phyloP scores from a whole-genome alignment of 92 coral and sea anemone genomes.

The Epizoanthus ramosus region DNA sequence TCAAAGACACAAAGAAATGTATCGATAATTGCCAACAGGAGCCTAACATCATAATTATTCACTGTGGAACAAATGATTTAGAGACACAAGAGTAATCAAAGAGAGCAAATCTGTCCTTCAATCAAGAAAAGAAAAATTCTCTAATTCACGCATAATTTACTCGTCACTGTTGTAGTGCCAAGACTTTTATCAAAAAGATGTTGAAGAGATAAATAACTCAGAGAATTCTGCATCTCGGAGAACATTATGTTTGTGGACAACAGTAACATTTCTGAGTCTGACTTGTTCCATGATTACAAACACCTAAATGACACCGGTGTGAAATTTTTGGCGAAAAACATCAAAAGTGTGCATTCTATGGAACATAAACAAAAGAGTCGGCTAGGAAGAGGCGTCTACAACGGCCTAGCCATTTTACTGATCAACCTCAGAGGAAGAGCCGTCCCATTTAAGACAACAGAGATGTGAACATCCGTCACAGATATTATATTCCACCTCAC shows the following conservation, averaged over 20 bases:
- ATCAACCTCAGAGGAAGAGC: background rate
- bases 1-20: conserved; percentile 15
- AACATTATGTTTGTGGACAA: conserved; percentile 32
- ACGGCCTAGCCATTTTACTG: background rate
- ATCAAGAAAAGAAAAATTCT: conserved; percentile 9
- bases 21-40: conserved; percentile 3
- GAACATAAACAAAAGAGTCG: conserved; percentile 41
- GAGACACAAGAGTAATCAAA: conserved; percentile 15
- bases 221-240: conserved; percentile 10
- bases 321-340: conserved; percentile 54
- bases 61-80: conserved; percentile 53
- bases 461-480: background rate
- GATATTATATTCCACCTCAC: too few relatives aligned
- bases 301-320: conserved; percentile 50
- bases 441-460: background rate
- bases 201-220: conserved; percentile 21
- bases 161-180: conserved; percentile 53
- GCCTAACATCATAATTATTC: conserved; percentile 42
- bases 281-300: conserved; percentile 34
- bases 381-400: conserved; percentile 4
- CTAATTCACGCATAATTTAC: conserved; percentile 39
- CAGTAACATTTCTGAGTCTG: conserved; percentile 33
- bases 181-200: conserved; percentile 27
- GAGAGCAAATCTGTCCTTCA: conserved; percentile 20
- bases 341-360: conserved; percentile 48